These are phyloP conservation scores for Yponomeuta malinellus DNA, from an alignment of 2,888 invertebrate species.

Conservation along the genomic window DNA sequence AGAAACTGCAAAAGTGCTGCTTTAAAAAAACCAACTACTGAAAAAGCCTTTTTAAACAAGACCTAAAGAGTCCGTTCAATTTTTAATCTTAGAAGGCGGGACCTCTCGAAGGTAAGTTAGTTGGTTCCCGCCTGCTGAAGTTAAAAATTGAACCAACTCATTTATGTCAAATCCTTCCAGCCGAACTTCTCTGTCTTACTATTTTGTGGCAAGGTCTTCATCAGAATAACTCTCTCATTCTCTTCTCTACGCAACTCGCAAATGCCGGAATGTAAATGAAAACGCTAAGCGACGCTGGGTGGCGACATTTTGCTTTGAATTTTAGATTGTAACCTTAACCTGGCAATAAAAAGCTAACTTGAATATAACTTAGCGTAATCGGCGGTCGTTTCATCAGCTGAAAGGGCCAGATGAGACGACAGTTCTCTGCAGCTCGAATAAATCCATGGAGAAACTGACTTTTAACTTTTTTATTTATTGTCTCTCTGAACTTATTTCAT, in stretches of 20 bases:
- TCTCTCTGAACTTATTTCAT: background rate
- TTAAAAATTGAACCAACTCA: too few species aligned
- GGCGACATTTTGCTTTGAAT: background rate
- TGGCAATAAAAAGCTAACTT: slow-evolving; percentile 3
- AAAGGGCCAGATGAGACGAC: background rate
- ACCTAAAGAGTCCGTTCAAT: too few species aligned
- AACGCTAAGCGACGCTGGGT: slow-evolving; percentile 1
- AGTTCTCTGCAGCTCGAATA: background rate
- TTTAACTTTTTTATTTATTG: background rate
- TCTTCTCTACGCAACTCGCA: background rate
- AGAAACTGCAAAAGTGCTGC: too few species aligned
- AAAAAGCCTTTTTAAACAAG: too few species aligned
- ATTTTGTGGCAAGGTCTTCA: background rate
- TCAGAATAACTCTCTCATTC: slow-evolving; percentile 7
- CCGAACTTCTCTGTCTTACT: background rate
- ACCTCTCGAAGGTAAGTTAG: too few species aligned
- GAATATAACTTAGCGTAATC: background rate
- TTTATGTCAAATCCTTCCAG: background rate
- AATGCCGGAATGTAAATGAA: background rate
- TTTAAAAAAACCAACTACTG: too few species aligned
- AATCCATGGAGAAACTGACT: background rate
- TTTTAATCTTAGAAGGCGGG: too few species aligned
- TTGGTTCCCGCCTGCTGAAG: too few species aligned
- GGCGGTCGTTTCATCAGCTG: background rate
- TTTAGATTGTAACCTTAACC: slow-evolving; percentile 3